phyloP scores from a whole-genome alignment of 1,140 invertebrate genomes.

The Nephila pilipes region DNA sequence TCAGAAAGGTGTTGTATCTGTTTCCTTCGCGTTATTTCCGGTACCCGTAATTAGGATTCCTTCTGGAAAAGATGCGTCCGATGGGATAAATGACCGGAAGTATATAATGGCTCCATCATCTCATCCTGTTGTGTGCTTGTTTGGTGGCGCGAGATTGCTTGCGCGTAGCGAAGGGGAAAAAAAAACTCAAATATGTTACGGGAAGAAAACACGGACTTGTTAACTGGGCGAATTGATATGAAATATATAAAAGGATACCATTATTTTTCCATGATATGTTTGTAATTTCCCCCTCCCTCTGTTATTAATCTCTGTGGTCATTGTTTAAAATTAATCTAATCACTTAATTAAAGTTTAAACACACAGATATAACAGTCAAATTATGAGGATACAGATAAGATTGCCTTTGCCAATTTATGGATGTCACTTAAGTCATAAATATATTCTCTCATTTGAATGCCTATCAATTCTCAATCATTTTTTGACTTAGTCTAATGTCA shows the following conservation, averaged over 20 bases:
- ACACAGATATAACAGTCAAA: no score
- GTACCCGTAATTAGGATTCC: neutral
- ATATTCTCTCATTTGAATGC: no score
- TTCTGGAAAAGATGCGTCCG: neutral
- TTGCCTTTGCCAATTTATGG: no score
- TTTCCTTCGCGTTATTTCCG: neutral
- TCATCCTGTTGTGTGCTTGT: neutral
- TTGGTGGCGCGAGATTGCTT: neutral
- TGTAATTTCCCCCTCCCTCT: no score
- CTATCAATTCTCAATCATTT: no score
- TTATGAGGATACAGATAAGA: no score
- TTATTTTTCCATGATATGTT: no score
- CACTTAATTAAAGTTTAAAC: no score
- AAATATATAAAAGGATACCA: neutral
- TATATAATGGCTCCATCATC: neutral
- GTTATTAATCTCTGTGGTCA: no score
- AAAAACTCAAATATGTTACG: neutral
- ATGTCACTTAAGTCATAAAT: no score
- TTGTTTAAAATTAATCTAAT: no score
- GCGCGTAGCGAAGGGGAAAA: neutral
- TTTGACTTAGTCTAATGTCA: no score
- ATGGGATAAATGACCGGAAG: neutral
- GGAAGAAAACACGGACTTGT: neutral
- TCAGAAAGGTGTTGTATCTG: neutral
- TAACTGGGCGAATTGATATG: neutral